Evolutionary conservation across 2,888 invertebrate species (phyloP).

Genomic region (Chrysolina oricalcia): DNA sequence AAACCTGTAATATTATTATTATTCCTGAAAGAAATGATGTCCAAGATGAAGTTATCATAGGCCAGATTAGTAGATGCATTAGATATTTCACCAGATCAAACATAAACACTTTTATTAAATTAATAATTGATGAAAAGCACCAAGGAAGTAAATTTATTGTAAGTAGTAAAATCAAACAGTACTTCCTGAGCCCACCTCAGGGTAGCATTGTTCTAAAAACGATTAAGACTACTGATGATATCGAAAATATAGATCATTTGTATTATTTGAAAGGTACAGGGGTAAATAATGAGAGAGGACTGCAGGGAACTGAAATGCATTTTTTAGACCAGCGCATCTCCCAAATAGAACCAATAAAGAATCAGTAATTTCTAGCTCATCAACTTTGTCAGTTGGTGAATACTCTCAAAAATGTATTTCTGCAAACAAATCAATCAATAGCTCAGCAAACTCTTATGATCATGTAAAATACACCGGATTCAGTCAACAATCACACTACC

Average conservation of each 20-base stretch:
- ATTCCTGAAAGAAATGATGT: conserved; percentile 2
- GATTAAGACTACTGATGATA: conserved; percentile 10
- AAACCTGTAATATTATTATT: conserved; percentile 15
- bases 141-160: conserved; percentile 13
- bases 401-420: conserved; percentile 9
- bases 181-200: not conserved
- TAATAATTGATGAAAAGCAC: conserved; percentile 14
- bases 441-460: conserved; percentile 6
- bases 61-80: too few relatives aligned
- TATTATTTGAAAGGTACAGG: not conserved
- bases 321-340: conserved; percentile 4
- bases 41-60: too few relatives aligned
- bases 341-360: not conserved
- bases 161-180: not conserved
- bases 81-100: conserved; percentile 7
- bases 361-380: not conserved
- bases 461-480: not conserved
- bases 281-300: not conserved
- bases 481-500: not conserved
- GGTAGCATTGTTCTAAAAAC: conserved; percentile 3
- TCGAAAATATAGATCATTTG: too few relatives aligned
- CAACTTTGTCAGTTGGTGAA: conserved; percentile 12
- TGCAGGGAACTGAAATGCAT: conserved; percentile 13
- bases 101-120: conserved; percentile 11
- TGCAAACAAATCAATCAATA: not conserved